phyloP scores from a whole-genome alignment of 2,797 vertebrate species.

The Avahi laniger region DNA sequence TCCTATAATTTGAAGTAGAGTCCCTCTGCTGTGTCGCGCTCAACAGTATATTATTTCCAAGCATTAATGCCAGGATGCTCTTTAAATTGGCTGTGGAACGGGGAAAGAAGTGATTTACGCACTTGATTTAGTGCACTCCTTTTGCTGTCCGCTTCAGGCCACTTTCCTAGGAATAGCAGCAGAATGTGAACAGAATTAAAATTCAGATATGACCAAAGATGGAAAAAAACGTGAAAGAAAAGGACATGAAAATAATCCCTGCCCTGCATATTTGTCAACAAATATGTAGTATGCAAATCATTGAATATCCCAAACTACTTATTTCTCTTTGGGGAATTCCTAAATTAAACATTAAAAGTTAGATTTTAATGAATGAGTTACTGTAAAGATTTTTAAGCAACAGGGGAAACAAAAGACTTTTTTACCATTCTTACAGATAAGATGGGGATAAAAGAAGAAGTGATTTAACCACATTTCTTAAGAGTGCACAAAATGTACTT shows the following conservation, averaged over 20 bases:
- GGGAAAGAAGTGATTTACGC: conserved; percentile 84
- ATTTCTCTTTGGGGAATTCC: conserved; percentile 64
- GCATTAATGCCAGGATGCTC: conserved; percentile 80
- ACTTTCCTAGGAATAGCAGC: conserved; percentile 69
- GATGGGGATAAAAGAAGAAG: conserved; percentile 53
- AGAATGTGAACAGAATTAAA: conserved; percentile 82
- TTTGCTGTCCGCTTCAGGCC: conserved; percentile 81
- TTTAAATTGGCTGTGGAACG: conserved; percentile 83
- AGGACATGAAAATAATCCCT: conserved; percentile 40
- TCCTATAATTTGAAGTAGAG: conserved; percentile 82
- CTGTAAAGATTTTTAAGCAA: conserved; percentile 55
- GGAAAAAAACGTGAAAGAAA: conserved; percentile 31
- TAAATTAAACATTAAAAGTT: conserved; percentile 71
- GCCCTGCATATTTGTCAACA: conserved; percentile 68
- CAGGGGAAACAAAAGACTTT: conserved; percentile 43
- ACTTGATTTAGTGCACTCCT: conserved; percentile 80
- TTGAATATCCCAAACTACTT: conserved; percentile 68
- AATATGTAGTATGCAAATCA: conserved; percentile 71
- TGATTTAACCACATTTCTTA: conserved; percentile 62
- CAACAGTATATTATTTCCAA: conserved; percentile 84
- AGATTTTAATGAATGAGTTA: conserved; percentile 69
- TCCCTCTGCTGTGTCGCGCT: conserved; percentile 80
- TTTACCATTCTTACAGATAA: conserved; percentile 46
- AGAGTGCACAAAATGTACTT: conserved; percentile 44
- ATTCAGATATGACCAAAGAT: conserved; percentile 44